Base-by-base conservation (phyloP, 2,888 invertebrate species). In the Scaptomyza cyrtandrae region DNA sequence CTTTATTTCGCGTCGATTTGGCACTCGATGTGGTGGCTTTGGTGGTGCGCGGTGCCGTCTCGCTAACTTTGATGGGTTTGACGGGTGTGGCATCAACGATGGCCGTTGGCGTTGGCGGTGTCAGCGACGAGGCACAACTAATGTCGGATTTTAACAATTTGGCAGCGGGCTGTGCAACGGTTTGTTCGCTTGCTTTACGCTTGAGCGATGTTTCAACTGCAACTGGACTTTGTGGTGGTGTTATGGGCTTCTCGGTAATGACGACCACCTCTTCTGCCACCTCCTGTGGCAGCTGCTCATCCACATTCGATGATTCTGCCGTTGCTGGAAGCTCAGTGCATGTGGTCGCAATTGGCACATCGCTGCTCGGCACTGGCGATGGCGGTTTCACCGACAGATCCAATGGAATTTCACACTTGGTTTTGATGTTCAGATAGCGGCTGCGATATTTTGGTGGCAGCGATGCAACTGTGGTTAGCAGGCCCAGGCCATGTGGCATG, bases 341-440 rank as follows among this genome's bases (percentile, higher is more conserved):
- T 75, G 89, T 67, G 46, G 80, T 81, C 6, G 90, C 85, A 73
- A 88, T 80, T 49, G 90, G 90, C 61, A 89, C 90, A 68, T 90
- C 90, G 50, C 53, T 45, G 54, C 56, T 45, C 35, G 85, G 76
- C 65, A 68, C 62, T 45, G 84, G 87, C 67, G 85, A 79, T 71
- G 79, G 82, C 43, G 84, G 90, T 72, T 97, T 97, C 27, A 96
- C 91, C 24, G 96, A 96, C 66, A 97, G 92, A 90, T 97, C 97
- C 78, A 97, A 92, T 7, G 96, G 96, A 69, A 85, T 92, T 81
- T 92, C 92, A 75, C 89, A 80, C 71, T 91, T 90, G 48, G 91
- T 90, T 78, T 90, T 90, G 27, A 91, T 81, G 75, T 90, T 91
- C 68, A 92, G 78, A 75, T 92, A 92, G 49, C 92, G 92, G 64